Conservation (phyloP, 2,797 vertebrate genomes). For the Phaenicophaeus curvirostris region DNA sequence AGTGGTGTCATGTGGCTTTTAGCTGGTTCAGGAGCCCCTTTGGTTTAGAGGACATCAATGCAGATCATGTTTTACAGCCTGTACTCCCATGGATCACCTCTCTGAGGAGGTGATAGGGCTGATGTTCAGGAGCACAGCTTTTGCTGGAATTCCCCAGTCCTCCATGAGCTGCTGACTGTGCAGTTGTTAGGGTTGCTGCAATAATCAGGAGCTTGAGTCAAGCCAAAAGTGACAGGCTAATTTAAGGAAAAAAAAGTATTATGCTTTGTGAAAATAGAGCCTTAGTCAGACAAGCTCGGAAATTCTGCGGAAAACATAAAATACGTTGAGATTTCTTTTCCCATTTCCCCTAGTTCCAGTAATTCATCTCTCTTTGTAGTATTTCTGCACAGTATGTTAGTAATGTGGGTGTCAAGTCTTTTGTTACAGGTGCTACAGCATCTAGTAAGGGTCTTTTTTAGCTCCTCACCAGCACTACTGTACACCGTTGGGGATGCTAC, state of each 20-base stretch:
- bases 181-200: not conserved
- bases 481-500: too few relatives aligned
- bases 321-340: not conserved
- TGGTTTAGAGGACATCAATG: not conserved
- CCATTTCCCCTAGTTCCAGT: not conserved
- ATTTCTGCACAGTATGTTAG: not conserved
- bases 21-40: not conserved
- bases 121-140: rapidly evolving
- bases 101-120: not conserved
- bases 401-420: not conserved
- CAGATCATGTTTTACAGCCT: not conserved
- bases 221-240: not conserved
- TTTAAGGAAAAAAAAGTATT: not conserved
- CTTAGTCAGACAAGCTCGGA: not conserved
- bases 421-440: not conserved
- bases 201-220: not conserved
- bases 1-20: not conserved
- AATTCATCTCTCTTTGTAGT: not conserved
- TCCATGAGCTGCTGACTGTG: rapidly evolving
- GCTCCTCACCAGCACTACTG: not conserved
- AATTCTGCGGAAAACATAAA: not conserved
- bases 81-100: not conserved
- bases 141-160: not conserved
- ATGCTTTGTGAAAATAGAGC: not conserved
- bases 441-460: not conserved